Base-by-base conservation (phyloP, 1,140 invertebrate species). In the Neodiprion virginianus region DNA sequence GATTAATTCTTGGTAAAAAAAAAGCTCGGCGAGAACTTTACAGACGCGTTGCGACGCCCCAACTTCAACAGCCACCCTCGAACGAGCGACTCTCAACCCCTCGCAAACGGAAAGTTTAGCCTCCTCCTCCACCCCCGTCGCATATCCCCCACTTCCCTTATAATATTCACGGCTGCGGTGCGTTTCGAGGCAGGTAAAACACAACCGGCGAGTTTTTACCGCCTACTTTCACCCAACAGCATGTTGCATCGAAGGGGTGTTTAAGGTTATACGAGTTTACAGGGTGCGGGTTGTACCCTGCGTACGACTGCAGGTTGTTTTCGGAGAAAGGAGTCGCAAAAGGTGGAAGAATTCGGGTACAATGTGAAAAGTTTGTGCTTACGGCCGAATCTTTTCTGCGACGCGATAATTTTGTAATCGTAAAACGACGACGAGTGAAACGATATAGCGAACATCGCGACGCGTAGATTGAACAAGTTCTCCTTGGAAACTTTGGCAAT, bases 1-100 rank as follows among this genome's bases (percentile, higher is more conserved):
- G 85, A 87, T 87, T 86, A 88, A 88, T 88, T 88, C 84, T 79
- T 81, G 80, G 82, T 86, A 83, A 86, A 86, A 69, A 83, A 86
- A 86, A 69, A 69, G 67, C 21, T 69, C 21, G 11, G 21, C 4
- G 23, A 21, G 12, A 69, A 69, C 67, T 69, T 69, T 69, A 69
- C 67, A 69, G 67, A 69, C 67, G 17, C 67, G 40, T 11, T 21
- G 67, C 67, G 40, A 69, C 53, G n/a, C 53, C 53, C 53, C 53
- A 61, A 61, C 53, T 61, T 61, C n/a, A 61, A 4, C n/a, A 8
- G 11, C 53, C 53, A 17, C n/a, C n/a, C 53, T 17, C 11, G 11
- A 61, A 61, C 53, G 28, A 40, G 28, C 28, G 28, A 40, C 2
- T 40, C 53, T 61, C 53, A 61, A 17, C 53, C n/a, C 53, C 53